These are phyloP conservation scores for Ichneumon xanthorius DNA, from an alignment of 2,888 invertebrate species.

Conservation along the genomic window DNA sequence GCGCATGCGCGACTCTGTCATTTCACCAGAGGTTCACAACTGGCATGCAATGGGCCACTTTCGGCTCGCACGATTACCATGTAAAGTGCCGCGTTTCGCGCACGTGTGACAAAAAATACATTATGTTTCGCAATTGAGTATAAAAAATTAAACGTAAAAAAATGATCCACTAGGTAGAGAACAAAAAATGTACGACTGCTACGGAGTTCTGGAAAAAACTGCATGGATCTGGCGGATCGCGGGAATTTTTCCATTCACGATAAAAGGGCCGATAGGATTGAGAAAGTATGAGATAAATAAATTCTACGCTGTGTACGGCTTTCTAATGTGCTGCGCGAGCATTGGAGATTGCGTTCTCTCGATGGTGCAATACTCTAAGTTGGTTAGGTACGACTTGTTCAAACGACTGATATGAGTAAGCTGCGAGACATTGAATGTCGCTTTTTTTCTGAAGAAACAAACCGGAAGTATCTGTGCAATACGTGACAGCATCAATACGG, in stretches of 20 bases:
- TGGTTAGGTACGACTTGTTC: neutral
- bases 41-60: too few species aligned
- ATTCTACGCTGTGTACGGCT: slow-evolving; percentile 22
- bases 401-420: neutral
- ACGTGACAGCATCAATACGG: neutral
- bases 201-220: slow-evolving; percentile 42
- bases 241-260: slow-evolving; percentile 52
- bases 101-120: too few species aligned
- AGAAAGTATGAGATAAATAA: slow-evolving; percentile 48
- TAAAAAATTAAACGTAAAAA: neutral
- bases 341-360: neutral
- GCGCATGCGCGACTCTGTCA: too few species aligned
- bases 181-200: slow-evolving; percentile 26
- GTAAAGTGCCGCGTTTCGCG: too few species aligned
- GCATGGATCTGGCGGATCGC: slow-evolving; percentile 53
- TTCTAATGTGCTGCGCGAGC: slow-evolving; percentile 10
- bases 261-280: neutral
- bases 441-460: neutral
- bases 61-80: too few species aligned
- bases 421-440: neutral
- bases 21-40: too few species aligned
- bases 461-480: neutral
- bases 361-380: neutral
- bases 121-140: neutral
- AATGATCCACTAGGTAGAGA: neutral